phyloP scores from a whole-genome alignment of 92 coral and sea anemone genomes.

The Porites lobata region DNA sequence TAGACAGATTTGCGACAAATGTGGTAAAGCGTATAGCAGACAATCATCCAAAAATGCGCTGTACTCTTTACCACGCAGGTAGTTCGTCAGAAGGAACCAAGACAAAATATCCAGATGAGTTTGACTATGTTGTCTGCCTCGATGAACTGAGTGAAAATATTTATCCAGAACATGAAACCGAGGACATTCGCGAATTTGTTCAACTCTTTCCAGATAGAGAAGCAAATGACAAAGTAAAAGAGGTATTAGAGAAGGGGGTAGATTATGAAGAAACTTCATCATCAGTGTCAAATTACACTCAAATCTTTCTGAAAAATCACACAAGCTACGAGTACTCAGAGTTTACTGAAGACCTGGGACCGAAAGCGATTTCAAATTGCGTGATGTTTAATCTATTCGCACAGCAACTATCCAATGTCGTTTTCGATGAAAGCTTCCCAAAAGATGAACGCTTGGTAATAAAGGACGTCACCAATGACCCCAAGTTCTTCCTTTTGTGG shows the following conservation, averaged over 20 bases:
- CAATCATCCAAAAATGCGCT: conserved; percentile 49
- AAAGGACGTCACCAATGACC: conserved; percentile 45
- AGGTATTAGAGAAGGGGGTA: conserved; percentile 36
- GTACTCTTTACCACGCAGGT: conserved; percentile 41
- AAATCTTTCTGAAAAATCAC: conserved; percentile 40
- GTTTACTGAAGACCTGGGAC: conserved; percentile 19
- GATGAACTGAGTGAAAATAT: conserved; percentile 52
- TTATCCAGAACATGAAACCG: conserved; percentile 30
- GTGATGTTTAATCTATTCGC: conserved; percentile 22
- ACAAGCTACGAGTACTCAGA: conserved; percentile 40
- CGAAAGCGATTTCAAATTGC: conserved; percentile 25
- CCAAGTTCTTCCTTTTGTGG: conserved; percentile 39
- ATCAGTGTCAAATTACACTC: conserved; percentile 41
- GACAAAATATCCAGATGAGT: conserved; percentile 55
- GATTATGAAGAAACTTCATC: conserved; percentile 4
- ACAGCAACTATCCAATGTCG: conserved; percentile 30
- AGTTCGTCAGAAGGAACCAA: conserved; percentile 61
- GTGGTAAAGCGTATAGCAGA: conserved; percentile 31
- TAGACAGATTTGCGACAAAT: conserved; percentile 39
- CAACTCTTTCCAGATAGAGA: neutral
- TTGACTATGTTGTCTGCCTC: conserved; percentile 51
- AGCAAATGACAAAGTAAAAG: conserved; percentile 4
- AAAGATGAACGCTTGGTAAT: conserved; percentile 38
- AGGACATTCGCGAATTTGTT: conserved; percentile 10
- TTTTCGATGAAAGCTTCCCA: conserved; percentile 38